These are phyloP conservation scores for Procapra przewalskii DNA, from an alignment of 2,113 vertebrate species.

Conservation along the genomic window DNA sequence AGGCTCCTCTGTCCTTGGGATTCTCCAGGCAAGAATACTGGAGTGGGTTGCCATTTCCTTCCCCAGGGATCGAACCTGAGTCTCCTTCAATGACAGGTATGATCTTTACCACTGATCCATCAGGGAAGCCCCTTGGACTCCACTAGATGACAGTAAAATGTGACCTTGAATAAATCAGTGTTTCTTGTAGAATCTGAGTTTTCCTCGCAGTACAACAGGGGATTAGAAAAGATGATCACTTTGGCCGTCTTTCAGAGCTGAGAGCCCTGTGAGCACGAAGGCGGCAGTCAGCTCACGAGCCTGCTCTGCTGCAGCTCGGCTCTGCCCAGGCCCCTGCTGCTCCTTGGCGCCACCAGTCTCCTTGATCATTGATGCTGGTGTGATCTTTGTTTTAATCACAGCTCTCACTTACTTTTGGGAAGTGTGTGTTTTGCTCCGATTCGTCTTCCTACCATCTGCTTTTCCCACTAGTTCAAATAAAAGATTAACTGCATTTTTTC, in stretches of 20 bases:
- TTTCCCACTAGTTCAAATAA: neutral
- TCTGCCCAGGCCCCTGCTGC: fast-evolving
- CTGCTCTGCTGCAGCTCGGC: fast-evolving
- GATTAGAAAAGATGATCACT: neutral
- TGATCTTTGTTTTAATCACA: conserved; percentile 19
- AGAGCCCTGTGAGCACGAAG: neutral
- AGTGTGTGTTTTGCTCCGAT: conserved; percentile 43
- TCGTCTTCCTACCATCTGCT: neutral
- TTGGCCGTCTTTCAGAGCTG: neutral
- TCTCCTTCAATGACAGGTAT: neutral
- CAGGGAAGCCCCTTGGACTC: neutral
- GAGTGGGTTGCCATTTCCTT: neutral
- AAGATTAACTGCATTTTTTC: conserved; percentile 42
- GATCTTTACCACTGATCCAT: neutral
- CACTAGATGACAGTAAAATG: neutral
- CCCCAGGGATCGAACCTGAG: neutral
- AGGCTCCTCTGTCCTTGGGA: neutral
- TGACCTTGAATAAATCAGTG: neutral
- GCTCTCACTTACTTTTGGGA: neutral
- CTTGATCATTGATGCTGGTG: neutral
- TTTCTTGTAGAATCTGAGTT: neutral
- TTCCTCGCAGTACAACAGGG: fast-evolving
- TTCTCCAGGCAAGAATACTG: neutral
- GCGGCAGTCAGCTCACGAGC: fast-evolving
- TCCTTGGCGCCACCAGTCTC: neutral